Conservation (phyloP, 2,113 vertebrate genomes). For the Megaceryle torquata region DNA sequence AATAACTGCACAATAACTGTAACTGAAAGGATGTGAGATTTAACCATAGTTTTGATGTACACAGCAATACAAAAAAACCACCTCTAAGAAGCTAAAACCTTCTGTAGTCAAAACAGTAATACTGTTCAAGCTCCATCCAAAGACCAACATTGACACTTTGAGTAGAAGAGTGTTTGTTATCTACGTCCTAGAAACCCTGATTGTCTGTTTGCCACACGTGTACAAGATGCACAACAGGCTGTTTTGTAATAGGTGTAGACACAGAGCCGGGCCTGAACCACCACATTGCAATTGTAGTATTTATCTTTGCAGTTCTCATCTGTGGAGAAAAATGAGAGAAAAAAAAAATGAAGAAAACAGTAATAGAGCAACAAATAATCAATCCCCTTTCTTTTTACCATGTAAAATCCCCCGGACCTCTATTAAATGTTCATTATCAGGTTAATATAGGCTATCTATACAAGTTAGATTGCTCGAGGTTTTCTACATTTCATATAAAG, state of each 20-base stretch:
- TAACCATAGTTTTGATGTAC: neutral
- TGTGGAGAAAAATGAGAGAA: constrained; percentile 48
- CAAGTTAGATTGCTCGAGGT: neutral
- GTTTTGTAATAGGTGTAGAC: constrained; percentile 95
- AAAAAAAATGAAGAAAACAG: neutral
- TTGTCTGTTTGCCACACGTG: constrained; percentile 78
- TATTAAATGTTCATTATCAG: neutral
- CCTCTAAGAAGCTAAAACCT: neutral
- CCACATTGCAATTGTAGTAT: constrained; percentile 96
- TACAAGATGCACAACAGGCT: constrained; percentile 90
- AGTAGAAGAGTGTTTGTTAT: constrained; percentile 68
- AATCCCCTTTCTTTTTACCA: neutral
- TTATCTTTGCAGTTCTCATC: constrained; percentile 94
- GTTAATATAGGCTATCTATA: neutral
- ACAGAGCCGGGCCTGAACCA: constrained; percentile 94
- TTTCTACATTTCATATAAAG: neutral
- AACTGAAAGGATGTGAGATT: constrained; percentile 7
- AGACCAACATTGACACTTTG: neutral
- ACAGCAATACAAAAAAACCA: neutral
- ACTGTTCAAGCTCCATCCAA: neutral
- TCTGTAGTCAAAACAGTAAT: neutral
- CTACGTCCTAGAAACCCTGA: constrained; percentile 75
- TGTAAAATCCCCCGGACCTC: neutral
- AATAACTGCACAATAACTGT: constrained; percentile 8
- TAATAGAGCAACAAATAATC: neutral